Percentiles rank a stretch among this genome's conserved stretches.
phyloP scores from a whole-genome alignment of 1,140 invertebrate genomes.

The honey bee (Apis mellifera) region Amel_HAv3.1 CM009931.2:10750501-10751000 shows the following conservation, averaged over 20 bases:
- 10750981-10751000: slow-evolving; percentile 89
- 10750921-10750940: neutral
- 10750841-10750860: slow-evolving; percentile 84
- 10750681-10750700: neutral
- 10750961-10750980: slow-evolving; percentile 89
- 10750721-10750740: slow-evolving; percentile 73
- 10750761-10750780: slow-evolving; percentile 80
- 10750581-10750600: too few relatives aligned
- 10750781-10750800: slow-evolving; percentile 84
- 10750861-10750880: slow-evolving; percentile 86
- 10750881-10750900: slow-evolving; percentile 84
- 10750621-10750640: neutral
- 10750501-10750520: too few relatives aligned
- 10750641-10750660: neutral
- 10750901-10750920: neutral
- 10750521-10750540: too few relatives aligned
- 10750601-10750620: too few relatives aligned
- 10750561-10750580: too few relatives aligned
- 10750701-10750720: slow-evolving; percentile 15
- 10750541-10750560: too few relatives aligned
- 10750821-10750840: slow-evolving; percentile 76
- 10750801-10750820: slow-evolving; percentile 83
- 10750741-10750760: slow-evolving; percentile 72
- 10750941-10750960: slow-evolving; percentile 48
- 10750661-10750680: neutral